Percentiles rank a stretch among this genome's conserved stretches.
phyloP scores from a whole-genome alignment of 2,888 invertebrate species.

The Embidobia sp. region DNA sequence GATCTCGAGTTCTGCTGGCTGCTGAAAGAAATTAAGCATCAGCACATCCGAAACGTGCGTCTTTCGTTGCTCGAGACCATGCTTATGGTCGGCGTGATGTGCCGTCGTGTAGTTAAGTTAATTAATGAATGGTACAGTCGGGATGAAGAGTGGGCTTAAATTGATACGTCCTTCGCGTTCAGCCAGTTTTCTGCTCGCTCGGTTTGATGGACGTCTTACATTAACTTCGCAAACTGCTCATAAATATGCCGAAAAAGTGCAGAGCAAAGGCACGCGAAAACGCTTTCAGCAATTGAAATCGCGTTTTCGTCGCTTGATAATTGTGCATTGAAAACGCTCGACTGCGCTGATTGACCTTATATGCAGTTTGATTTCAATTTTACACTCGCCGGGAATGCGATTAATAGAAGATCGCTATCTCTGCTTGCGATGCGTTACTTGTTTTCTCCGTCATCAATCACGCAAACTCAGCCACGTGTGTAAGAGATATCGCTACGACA shows the following conservation, averaged over 20 bases:
- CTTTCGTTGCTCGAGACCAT: conserved; percentile 72
- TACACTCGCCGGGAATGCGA: not conserved
- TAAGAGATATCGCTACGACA: not conserved
- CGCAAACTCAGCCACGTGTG: conserved; percentile 19
- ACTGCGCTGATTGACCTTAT: not conserved
- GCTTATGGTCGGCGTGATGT: conserved; percentile 75
- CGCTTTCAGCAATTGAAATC: no score
- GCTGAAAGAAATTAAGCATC: conserved; percentile 41
- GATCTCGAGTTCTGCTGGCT: conserved; percentile 36
- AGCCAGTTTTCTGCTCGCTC: conserved; percentile 73
- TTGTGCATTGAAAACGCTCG: not conserved
- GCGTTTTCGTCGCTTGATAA: not conserved
- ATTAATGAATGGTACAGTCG: conserved; percentile 81
- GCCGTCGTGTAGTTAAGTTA: conserved; percentile 80
- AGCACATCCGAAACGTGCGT: conserved; percentile 69
- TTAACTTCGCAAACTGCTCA: no score
- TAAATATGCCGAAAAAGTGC: no score
- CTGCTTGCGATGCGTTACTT: not conserved
- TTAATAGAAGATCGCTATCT: not conserved
- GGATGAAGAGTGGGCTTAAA: conserved; percentile 79
- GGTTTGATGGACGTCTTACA: no score
- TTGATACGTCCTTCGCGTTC: conserved; percentile 81
- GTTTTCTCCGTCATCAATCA: conserved; percentile 1
- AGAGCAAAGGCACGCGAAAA: no score
- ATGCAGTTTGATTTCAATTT: conserved; percentile 2